These are phyloP conservation scores for Spinus pinus DNA, from an alignment of 2,797 vertebrate genomes.

Conservation along the genomic window DNA sequence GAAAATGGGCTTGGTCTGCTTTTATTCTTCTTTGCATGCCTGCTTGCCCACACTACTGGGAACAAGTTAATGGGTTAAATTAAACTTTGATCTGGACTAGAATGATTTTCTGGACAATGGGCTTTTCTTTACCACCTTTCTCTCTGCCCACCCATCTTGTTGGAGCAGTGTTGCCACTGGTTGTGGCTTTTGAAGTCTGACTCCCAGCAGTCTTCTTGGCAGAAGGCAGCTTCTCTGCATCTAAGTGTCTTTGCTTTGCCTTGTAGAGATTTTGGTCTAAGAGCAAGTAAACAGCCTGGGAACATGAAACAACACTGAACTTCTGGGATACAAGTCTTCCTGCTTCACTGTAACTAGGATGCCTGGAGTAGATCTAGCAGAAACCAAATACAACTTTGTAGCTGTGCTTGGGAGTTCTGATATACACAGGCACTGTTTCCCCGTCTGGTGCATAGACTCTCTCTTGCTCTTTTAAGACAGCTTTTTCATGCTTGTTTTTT, in stretches of 20 bases:
- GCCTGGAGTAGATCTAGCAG: background rate
- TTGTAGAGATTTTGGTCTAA: background rate
- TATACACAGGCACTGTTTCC: background rate
- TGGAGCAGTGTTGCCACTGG: background rate
- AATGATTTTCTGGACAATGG: background rate
- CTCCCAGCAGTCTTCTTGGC: background rate
- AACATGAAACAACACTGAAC: background rate
- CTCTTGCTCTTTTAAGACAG: constrained; percentile 36
- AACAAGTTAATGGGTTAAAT: background rate
- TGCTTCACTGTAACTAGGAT: background rate
- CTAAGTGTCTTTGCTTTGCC: background rate
- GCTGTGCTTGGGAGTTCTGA: background rate
- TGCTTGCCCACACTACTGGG: background rate
- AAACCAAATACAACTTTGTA: background rate
- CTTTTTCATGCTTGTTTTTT: constrained; percentile 5
- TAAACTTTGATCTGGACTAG: background rate
- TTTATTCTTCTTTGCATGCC: background rate
- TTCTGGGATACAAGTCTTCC: background rate
- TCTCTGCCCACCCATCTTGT: background rate
- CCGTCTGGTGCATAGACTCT: background rate
- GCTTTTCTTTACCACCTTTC: background rate
- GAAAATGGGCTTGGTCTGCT: background rate
- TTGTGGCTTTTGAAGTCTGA: background rate
- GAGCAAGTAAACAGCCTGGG: background rate
- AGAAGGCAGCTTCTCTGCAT: background rate